These are phyloP conservation scores for Neotoma lepida DNA, from an alignment of 2,113 vertebrate species.

Conservation along the genomic window DNA sequence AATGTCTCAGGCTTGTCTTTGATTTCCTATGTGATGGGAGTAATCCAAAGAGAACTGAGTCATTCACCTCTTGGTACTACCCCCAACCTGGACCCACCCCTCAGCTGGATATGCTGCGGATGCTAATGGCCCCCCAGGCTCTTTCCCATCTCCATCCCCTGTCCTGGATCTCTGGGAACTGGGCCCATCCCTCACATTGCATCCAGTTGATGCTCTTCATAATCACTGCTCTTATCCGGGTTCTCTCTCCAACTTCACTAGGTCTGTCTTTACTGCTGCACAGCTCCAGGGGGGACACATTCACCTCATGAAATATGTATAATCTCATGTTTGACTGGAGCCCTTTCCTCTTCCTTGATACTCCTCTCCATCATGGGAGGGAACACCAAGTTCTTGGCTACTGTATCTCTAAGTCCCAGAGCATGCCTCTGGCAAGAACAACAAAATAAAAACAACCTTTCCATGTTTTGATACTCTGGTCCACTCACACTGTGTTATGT, in stretches of 20 bases:
- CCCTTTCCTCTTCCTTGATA: neutral
- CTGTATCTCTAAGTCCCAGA: neutral
- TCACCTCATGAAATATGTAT: neutral
- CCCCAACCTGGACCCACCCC: neutral
- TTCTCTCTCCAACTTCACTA: neutral
- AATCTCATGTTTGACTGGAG: neutral
- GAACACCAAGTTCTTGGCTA: neutral
- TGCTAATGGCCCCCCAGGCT: neutral
- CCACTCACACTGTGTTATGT: neutral
- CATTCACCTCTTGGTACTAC: neutral
- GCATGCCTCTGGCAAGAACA: neutral
- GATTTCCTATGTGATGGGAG: neutral
- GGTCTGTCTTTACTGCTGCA: neutral
- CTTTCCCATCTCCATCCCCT: neutral
- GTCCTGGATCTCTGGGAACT: neutral
- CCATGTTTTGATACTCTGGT: neutral
- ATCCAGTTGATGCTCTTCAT: neutral
- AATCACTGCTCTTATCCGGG: neutral
- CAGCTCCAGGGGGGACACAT: neutral
- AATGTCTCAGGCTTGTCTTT: neutral
- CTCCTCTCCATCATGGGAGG: conserved; percentile 27
- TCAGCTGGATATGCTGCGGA: neutral
- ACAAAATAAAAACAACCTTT: neutral
- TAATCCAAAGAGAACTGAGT: neutral
- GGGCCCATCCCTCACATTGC: neutral